phyloP scores from a whole-genome alignment of 2,797 vertebrate species.

The Loriculus beryllinus region DNA sequence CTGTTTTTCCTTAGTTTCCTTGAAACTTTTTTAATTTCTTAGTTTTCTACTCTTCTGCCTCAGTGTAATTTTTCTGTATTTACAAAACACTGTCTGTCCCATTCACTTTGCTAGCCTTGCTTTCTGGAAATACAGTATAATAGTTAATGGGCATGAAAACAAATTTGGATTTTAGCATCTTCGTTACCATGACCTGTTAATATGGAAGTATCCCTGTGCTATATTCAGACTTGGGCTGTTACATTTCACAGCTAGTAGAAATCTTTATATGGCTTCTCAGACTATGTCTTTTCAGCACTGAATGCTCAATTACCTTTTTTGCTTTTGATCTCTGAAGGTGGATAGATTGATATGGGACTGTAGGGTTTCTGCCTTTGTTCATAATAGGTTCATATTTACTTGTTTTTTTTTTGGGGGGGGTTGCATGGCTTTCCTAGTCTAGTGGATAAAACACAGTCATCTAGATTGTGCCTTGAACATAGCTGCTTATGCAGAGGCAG shows the following conservation, averaged over 20 bases:
- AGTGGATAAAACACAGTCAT: neutral
- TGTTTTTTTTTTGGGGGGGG: too few relatives aligned
- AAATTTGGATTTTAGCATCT: neutral
- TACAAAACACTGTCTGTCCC: neutral
- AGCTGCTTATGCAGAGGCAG: neutral
- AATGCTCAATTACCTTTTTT: neutral
- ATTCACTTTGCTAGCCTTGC: neutral
- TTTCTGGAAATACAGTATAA: neutral
- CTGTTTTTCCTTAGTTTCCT: neutral
- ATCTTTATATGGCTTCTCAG: neutral
- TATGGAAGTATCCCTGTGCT: neutral
- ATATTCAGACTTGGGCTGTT: neutral
- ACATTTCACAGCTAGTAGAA: neutral
- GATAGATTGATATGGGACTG: neutral
- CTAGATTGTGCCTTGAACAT: neutral
- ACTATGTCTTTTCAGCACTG: neutral
- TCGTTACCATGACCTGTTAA: neutral
- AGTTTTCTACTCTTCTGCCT: neutral
- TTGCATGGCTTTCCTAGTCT: neutral
- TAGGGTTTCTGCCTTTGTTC: neutral
- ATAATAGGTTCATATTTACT: neutral
- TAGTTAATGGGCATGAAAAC: neutral
- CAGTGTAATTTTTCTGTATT: neutral
- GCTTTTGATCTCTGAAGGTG: neutral
- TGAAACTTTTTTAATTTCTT: neutral